A percentile compares a stretch with the other conserved stretches of the same genome.
Conservation (phyloP, 2,797 vertebrate species). For the Todus mexicanus region DNA sequence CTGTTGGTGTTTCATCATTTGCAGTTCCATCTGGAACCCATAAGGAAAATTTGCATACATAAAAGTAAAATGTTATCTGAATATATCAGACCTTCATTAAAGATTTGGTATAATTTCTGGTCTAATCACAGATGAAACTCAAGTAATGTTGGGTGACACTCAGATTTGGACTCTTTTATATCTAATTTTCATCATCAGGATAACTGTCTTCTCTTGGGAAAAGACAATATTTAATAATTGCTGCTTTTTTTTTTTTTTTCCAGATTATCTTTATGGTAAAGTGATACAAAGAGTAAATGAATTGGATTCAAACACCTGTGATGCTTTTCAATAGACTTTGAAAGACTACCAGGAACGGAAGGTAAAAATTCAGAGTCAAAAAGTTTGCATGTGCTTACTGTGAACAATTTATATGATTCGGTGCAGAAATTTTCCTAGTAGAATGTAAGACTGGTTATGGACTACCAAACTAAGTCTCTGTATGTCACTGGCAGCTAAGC, state of each 20-base stretch:
- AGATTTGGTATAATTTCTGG: slow-evolving; percentile 10
- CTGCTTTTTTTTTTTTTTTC: not conserved
- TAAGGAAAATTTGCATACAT: slow-evolving; percentile 29
- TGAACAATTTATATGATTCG: not conserved
- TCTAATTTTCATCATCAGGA: not conserved
- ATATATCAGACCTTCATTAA: slow-evolving; percentile 23
- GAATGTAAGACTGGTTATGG: not conserved
- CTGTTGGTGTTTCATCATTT: not conserved
- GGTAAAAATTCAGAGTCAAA: not conserved
- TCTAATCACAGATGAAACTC: slow-evolving; percentile 22
- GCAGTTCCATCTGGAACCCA: slow-evolving; percentile 32
- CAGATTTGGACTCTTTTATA: not conserved
- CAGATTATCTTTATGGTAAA: not conserved
- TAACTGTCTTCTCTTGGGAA: not conserved
- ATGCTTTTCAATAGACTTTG: not conserved
- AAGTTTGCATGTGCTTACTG: not conserved
- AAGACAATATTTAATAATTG: not conserved
- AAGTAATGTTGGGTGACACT: slow-evolving; percentile 7
- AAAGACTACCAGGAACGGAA: not conserved
- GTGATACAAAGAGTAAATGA: not conserved
- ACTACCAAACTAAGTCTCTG: not conserved
- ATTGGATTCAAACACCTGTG: not conserved
- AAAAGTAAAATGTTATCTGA: slow-evolving; percentile 37
- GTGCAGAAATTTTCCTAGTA: not conserved
- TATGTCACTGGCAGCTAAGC: not conserved